Base-by-base conservation (phyloP, 2,113 vertebrate species). In the Pithys albifrons region DNA sequence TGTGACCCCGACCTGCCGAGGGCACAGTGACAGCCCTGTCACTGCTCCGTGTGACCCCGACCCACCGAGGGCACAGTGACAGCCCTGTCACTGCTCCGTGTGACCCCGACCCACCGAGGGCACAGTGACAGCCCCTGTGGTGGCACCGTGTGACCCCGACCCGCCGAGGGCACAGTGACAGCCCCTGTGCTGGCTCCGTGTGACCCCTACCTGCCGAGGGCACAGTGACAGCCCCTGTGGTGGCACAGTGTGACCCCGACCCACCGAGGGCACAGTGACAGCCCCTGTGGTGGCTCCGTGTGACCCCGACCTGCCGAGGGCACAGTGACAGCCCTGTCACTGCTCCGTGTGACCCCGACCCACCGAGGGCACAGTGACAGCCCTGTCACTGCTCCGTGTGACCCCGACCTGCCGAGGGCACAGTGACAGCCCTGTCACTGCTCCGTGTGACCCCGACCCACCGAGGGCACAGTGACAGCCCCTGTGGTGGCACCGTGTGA, bases 361-460 rank as follows among this genome's bases (percentile, higher is more conserved):
- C 69, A 2, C 37, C 49, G 8, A 31, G 55, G 5, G 7, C 33
- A 15, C 59, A 14, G 22, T 43, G 46, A 43, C 9, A 18, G 23
- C 51, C 2, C 1, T 2, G 1, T 14, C 41, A 41, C 41, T 5
- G 41, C 41, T 41, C 41, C 41, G 18, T 8, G 49, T 8, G 14
- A 8, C 33, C 49, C 78, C 65, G 2, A 6, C 29, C 54, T 62
- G 2, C 37, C 49, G 8, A 33, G 55, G 5, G 7, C 35, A 15
- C 59, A 14, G 22, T 43, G 46, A 43, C 9, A 18, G 23, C 58
- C 2, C 1, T 3, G 1, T 14, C 12, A 14, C 13, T 3, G 41
- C 41, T 41, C 41, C 41, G 23, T 8, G 49, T 8, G 14, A 8
- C 33, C 49, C 78, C 65, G 2, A 6, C 29, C 54, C 69, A 2